Evolutionary conservation across 2,113 vertebrate genomes (phyloP), one percentile per base, ranked within the genome.

Genomic region (Chitala chitala): DNA sequence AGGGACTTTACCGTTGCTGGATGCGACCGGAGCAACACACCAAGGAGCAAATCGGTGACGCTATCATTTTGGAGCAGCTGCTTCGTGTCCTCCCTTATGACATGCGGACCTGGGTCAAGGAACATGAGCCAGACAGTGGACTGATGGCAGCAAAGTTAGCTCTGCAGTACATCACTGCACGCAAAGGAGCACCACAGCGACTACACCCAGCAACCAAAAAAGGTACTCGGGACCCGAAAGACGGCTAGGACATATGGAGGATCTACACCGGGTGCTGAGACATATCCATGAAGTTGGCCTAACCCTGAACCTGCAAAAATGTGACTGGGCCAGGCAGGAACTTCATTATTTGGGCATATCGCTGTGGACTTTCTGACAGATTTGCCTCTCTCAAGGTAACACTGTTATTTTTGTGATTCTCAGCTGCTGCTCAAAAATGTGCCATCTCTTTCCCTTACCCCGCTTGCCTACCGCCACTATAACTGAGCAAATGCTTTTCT

Each of bases 391-490:
- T n/a, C n/a, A n/a, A n/a, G n/a, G n/a, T n/a, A n/a, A n/a, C n/a
- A n/a, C n/a, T n/a, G n/a, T n/a, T n/a, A n/a, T n/a, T n/a, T n/a
- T 24, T 74, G 31, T 42, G 31, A 74, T 33, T 74, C 59, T 38
- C 61, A 74, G 24, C 72, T 66, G 63, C 58, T 63, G 5, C 59
- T 31, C 17, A 4, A 15, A 4, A 31, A 63, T n/a, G n/a, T n/a
- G n/a, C n/a, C n/a, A n/a, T n/a, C n/a, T n/a, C n/a, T n/a, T n/a
- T n/a, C n/a, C n/a, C n/a, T n/a, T n/a, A n/a, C n/a, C n/a, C n/a
- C n/a, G n/a, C n/a, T n/a, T n/a, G n/a, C n/a, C n/a, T n/a, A n/a
- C n/a, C n/a, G n/a, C n/a, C n/a, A n/a, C n/a, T n/a, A n/a, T n/a
- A n/a, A n/a, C n/a, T n/a, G n/a, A n/a, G n/a, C n/a, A n/a, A n/a